A percentile compares a stretch with the other conserved stretches of the same genome.
phyloP scores from a whole-genome alignment of 2,797 vertebrate genomes.

The Delichon dasypus region DNA sequence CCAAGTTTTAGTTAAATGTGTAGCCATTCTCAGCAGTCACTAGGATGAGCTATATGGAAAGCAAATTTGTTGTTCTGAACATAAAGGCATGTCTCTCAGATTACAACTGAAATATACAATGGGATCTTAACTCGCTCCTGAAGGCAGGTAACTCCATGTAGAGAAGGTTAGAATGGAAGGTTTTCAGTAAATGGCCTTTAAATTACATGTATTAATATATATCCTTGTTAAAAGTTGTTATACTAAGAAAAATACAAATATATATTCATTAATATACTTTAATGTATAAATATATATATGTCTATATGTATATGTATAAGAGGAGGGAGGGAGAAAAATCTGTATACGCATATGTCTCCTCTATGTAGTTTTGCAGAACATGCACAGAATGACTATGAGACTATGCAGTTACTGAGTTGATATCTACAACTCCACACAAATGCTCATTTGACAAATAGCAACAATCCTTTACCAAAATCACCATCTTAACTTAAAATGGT shows the following conservation, averaged over 20 bases:
- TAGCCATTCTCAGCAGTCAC: neutral
- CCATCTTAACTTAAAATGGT: neutral
- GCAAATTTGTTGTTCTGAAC: neutral
- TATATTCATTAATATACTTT: neutral
- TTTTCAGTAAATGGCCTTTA: neutral
- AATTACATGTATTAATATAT: neutral
- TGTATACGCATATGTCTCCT: neutral
- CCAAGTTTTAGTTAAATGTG: neutral
- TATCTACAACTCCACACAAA: neutral
- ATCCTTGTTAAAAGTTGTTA: neutral
- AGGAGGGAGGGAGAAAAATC: neutral
- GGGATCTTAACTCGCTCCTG: neutral
- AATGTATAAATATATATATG: neutral
- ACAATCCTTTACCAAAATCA: neutral
- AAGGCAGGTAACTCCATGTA: neutral
- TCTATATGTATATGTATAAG: neutral
- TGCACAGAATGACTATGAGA: neutral
- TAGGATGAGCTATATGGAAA: neutral
- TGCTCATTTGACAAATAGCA: neutral
- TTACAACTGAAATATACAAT: neutral
- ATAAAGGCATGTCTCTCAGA: neutral
- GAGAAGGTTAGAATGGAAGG: neutral
- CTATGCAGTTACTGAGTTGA: neutral
- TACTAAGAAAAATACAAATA: neutral
- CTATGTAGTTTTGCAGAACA: neutral